Evolutionary conservation across 2,797 vertebrate genomes (phyloP), one percentile per base, ranked within the genome.

Genomic region (Dendrocincla tyrannina): DNA sequence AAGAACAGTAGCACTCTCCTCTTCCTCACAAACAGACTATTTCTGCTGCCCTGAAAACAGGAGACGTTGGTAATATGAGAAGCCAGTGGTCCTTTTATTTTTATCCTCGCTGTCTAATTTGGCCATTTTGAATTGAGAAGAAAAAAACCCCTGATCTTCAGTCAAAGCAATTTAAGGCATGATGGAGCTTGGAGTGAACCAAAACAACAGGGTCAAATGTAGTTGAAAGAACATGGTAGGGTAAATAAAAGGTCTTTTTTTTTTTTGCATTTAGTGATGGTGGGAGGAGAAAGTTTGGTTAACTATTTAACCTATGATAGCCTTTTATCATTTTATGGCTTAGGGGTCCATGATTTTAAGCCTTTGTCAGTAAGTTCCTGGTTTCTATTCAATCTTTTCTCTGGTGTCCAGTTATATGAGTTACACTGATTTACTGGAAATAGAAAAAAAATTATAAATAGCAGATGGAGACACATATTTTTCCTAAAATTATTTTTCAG

Each of bases 231-330:
- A 96, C 81, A 89, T 37, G 63, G 55, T 88, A 73, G 68, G 83
- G 92, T 96, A 97, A 96, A 96, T 93, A 96, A 95, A 95, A 95
- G 91, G 58, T 74, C 55, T 23, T 75, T 91, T 92, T 93, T 49
- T 91, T 93, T 87, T 93, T 72, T 17, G 41, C 11, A 0, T 84
- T 96, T 96, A 87, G 66, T 58, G 70, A 72, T 91, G 17, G 70
- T 94, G 87, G 93, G 93, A 93, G 93, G 93, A 96, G 91, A 95
- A 95, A 95, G 82, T 93, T 96, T 96, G 83, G 93, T 97, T 95
- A 97, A 97, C 96, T 95, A 96, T 97, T 97, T 96, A 97, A 96
- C 91, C 83, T 96, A 28, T 96, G 90, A 89, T 93, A 92, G 88
- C 72, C 89, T 91, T 96, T 96, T 88, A 96, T 96, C 69, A 93